These are phyloP conservation scores for Zaprionus camerounensis DNA, from an alignment of 1,140 invertebrate genomes.

Conservation along the genomic window DNA sequence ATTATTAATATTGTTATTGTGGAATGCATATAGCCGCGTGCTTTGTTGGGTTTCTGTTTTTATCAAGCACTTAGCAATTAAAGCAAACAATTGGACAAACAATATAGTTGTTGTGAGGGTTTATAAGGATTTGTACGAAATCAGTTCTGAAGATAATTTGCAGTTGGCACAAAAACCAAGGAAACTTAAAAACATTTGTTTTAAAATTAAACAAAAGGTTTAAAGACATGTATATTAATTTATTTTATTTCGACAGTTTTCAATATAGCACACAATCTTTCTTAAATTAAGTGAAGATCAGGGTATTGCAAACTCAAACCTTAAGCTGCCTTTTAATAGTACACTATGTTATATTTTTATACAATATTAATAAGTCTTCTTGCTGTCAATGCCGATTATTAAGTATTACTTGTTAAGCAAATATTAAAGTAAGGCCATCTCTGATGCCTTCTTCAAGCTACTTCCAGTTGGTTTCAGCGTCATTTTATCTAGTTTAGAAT, in stretches of 20 bases:
- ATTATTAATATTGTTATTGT: not conserved
- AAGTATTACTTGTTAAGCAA: slow-evolving; percentile 14
- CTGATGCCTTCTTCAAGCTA: slow-evolving; percentile 31
- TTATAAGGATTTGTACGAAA: slow-evolving; percentile 17
- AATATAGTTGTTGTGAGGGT: slow-evolving; percentile 7
- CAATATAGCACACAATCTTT: not conserved
- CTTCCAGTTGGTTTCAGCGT: not conserved
- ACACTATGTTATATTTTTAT: not conserved
- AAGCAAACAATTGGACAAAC: slow-evolving; percentile 47
- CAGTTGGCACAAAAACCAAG: not conserved
- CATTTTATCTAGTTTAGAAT: slow-evolving; percentile 18
- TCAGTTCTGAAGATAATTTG: not conserved
- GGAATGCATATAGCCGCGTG: slow-evolving; percentile 25
- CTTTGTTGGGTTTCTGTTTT: slow-evolving; percentile 37
- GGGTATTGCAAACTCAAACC: not conserved
- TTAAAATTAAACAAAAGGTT: not conserved
- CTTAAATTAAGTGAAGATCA: not conserved
- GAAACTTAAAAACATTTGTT: not conserved
- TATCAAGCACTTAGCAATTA: slow-evolving; percentile 52
- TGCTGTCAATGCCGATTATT: slow-evolving; percentile 31
- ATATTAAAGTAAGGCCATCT: slow-evolving; percentile 13
- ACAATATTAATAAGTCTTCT: slow-evolving; percentile 25
- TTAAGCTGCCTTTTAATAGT: not conserved
- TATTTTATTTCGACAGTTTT: not conserved
- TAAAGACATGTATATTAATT: no score